Evolutionary conservation across 2,888 invertebrate species (phyloP), one percentile per base, ranked within the genome.

Genomic region (Cloeon dipterum): DNA sequence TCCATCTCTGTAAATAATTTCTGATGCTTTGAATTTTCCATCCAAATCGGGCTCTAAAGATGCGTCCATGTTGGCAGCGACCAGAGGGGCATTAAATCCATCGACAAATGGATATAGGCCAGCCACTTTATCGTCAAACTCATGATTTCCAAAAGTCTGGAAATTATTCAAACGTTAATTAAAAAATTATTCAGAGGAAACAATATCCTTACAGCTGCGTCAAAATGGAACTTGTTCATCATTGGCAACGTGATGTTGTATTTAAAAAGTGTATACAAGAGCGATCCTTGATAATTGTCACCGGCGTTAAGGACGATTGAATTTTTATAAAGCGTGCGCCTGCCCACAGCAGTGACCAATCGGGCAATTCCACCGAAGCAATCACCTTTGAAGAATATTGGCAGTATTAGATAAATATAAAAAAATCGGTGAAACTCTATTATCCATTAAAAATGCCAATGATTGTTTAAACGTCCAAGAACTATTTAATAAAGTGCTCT

Each of bases 81-180:
- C 54, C 50, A 81, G 68, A 1, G 75, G 69, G 1, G 74, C 64
- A 2, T 69, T 58, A 7, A 77, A 49, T 1, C 54, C 55, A 45
- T 69, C 52, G 26, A 86, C 50, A 52, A 78, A 83, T 0, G 77
- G 77, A 1, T 73, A 63, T 0, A 82, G 54, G 0, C 78, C 82
- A 7, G 57, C 66, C 2, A 83, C 58, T 3, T 68, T 70, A 46
- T 76, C 66, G 50, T 86, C 86, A 48, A 88, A 86, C 52, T 86
- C 86, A 47, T 88, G 85, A 53, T 85, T 85, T 1, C 85, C 86
- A 7, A 85, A 52, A 0, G 77, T 75, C 82, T 85, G 50, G 13
- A 44, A 51, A 40, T 39, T 34, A 10, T 11, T 25, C 8, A 10
- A 25, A n/a, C n/a, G n/a, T 32, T 5, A 32, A 8, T 8, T 8